phyloP scores from a whole-genome alignment of 2,888 invertebrate genomes.

The Ophonus ardosiacus region DNA sequence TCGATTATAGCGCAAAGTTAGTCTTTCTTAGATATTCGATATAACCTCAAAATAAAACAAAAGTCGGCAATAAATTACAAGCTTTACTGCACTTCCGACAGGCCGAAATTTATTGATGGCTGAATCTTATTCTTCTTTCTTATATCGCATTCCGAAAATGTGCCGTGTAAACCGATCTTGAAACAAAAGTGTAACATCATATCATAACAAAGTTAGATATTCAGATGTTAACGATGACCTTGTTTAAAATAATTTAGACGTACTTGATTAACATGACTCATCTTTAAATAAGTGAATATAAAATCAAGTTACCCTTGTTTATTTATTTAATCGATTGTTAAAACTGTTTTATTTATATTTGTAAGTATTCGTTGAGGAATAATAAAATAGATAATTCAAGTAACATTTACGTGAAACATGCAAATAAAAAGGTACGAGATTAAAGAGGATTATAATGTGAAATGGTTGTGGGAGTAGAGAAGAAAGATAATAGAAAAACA shows the following conservation, averaged over 20 bases:
- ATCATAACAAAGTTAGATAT: background rate
- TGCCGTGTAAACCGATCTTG: background rate
- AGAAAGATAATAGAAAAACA: conserved; percentile 36
- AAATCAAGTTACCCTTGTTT: conserved; percentile 9
- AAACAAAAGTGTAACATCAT: background rate
- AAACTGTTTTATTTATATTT: background rate
- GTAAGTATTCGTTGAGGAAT: conserved; percentile 8
- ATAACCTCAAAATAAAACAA: background rate
- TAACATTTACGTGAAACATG: conserved; percentile 50
- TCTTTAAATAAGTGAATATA: background rate
- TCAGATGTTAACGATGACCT: background rate
- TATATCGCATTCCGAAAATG: background rate
- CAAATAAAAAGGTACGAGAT: conserved; percentile 44
- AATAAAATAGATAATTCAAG: conserved; percentile 32
- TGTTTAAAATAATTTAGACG: background rate
- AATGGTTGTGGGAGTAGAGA: conserved; percentile 19
- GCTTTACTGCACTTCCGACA: background rate
- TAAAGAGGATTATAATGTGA: conserved; percentile 54
- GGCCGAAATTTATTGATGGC: background rate
- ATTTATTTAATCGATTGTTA: background rate
- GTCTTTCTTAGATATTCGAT: background rate
- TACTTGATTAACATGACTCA: background rate
- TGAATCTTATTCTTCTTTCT: background rate
- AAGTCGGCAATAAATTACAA: background rate
- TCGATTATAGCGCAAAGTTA: background rate